Evolutionary conservation across 2,113 vertebrate species (phyloP).

Genomic region (Hemiprocne comata): DNA sequence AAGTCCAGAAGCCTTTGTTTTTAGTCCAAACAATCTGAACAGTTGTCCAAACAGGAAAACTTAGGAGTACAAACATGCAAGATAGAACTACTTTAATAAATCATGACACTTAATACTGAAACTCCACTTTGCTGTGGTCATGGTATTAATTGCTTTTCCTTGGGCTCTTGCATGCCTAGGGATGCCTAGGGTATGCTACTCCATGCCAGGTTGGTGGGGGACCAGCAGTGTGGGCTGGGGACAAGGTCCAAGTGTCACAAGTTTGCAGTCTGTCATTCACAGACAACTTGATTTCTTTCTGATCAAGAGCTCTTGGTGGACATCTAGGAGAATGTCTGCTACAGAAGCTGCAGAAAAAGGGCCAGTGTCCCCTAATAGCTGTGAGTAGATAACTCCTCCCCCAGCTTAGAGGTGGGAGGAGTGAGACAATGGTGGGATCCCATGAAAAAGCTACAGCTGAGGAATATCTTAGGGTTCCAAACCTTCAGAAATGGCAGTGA

Average conservation of each 20-base stretch:
- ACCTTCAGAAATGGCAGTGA: not conserved
- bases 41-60: constrained; percentile 63
- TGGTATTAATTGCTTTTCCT: not conserved
- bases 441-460: not conserved
- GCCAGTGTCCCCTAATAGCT: not conserved
- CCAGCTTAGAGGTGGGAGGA: not conserved
- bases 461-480: not conserved
- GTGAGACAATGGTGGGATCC: not conserved
- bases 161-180: rapidly evolving
- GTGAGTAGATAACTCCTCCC: rapidly evolving
- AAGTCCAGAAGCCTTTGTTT: constrained; percentile 33
- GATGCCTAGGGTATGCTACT: not conserved
- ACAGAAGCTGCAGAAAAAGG: not conserved
- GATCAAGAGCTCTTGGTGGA: not conserved
- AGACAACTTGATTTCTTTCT: not conserved
- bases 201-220: not conserved
- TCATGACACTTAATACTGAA: not conserved
- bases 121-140: not conserved
- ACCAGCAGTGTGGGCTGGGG: rapidly evolving
- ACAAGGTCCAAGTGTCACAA: not conserved
- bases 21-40: constrained; percentile 41
- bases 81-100: constrained; percentile 9
- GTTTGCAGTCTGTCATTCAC: not conserved
- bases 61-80: constrained; percentile 31
- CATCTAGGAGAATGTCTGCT: not conserved